A percentile compares a stretch with the other conserved stretches of the same genome.
Conservation (phyloP, 1,140 invertebrate species). For the Coptotermes formosanus region DNA sequence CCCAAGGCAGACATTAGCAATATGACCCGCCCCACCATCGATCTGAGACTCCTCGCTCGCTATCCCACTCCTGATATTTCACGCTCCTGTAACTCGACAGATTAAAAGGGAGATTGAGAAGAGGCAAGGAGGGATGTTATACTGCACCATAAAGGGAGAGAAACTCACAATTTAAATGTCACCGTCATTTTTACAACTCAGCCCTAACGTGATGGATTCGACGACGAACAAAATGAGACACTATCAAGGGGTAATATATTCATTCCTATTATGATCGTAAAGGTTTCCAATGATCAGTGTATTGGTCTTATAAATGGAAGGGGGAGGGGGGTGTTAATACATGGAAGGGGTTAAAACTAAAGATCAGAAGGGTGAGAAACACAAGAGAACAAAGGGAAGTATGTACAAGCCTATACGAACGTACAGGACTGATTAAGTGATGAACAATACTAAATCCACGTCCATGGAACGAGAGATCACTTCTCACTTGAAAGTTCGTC, state of each 20-base stretch:
- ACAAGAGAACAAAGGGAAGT: no score
- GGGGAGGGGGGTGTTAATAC: no score
- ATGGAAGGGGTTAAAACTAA: no score
- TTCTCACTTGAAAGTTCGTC: no score
- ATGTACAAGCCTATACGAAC: no score
- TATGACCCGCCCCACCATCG: not conserved
- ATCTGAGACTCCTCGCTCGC: not conserved
- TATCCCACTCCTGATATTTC: constrained; percentile 13
- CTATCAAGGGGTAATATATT: not conserved
- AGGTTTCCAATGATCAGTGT: not conserved
- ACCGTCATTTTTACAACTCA: not conserved
- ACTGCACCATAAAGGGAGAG: not conserved
- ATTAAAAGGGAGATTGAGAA: not conserved
- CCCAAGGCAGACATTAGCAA: constrained; percentile 17
- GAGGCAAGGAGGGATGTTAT: not conserved
- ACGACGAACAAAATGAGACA: not conserved
- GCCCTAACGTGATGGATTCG: not conserved
- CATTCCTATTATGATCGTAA: not conserved
- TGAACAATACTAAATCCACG: no score
- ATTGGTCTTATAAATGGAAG: no score
- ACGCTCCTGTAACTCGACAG: not conserved
- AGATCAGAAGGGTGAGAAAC: no score
- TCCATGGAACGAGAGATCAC: no score
- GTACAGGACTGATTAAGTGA: no score
- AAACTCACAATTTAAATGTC: not conserved